Evolutionary conservation across 2,888 invertebrate genomes (phyloP).

Genomic region (Meteorus colon): DNA sequence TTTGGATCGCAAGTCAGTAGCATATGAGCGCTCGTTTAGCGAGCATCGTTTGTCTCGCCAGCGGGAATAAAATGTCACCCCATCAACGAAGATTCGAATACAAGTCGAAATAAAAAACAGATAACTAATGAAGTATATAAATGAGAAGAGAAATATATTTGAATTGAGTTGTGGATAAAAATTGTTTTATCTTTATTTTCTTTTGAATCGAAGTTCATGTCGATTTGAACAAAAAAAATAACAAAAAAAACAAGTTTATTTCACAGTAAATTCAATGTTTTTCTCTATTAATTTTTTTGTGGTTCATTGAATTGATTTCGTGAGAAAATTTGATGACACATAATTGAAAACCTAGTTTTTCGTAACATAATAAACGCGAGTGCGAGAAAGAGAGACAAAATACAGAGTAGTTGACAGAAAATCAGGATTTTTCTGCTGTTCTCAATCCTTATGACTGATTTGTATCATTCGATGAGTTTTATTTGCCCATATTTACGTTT

Average conservation of each 20-base stretch:
- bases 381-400: not conserved
- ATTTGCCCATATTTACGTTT: no score
- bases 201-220: no score
- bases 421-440: not conserved
- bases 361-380: not conserved
- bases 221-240: no score
- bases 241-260: no score
- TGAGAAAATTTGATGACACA: not conserved
- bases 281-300: no score
- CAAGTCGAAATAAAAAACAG: constrained; percentile 15
- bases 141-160: not conserved
- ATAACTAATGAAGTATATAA: not conserved
- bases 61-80: constrained; percentile 60
- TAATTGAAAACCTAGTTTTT: not conserved
- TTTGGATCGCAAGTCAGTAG: constrained; percentile 69
- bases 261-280: no score
- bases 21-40: constrained; percentile 73
- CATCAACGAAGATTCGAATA: constrained; percentile 59
- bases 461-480: not conserved
- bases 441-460: not conserved
- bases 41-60: constrained; percentile 63
- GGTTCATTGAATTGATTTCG: not conserved
- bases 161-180: not conserved
- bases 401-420: not conserved
- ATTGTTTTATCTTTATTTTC: no score